A percentile compares a stretch with the other conserved stretches of the same genome.
Evolutionary conservation across 2,888 invertebrate genomes (phyloP).

Genomic region (Scaeva pyrastri): DNA sequence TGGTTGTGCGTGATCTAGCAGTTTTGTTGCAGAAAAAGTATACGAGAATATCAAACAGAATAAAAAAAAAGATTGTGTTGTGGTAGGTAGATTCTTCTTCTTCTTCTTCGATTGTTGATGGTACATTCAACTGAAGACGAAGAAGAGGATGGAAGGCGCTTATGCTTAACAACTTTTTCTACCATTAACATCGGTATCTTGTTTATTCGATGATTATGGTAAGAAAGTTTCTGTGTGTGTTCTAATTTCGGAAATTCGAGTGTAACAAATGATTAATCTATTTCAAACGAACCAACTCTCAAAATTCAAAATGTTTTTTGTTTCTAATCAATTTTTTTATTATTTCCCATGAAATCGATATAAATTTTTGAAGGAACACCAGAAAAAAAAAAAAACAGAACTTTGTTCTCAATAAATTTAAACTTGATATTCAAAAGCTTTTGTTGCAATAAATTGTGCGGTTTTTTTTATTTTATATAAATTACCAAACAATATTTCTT

Average conservation of each 20-base stretch:
- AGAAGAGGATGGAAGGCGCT: neutral
- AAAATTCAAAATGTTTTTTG: neutral
- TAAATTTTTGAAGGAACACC: neutral
- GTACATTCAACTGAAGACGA: conserved; percentile 17
- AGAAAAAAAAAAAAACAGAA: neutral
- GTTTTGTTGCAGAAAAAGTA: conserved; percentile 16
- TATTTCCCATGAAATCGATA: conserved; percentile 24
- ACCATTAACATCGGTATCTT: conserved; percentile 17
- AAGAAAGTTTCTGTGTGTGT: neutral
- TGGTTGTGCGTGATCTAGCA: conserved; percentile 43
- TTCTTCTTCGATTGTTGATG: conserved; percentile 13
- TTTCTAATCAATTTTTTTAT: conserved; percentile 14
- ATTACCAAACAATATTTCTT: neutral
- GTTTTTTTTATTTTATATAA: conserved; percentile 10
- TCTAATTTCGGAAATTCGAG: neutral
- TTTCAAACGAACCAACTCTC: neutral
- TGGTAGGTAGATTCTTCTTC: neutral
- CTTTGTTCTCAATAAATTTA: conserved; percentile 19
- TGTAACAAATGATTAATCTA: conserved; percentile 9
- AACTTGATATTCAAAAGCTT: conserved; percentile 10
- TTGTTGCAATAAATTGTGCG: conserved; percentile 21
- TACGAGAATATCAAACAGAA: neutral
- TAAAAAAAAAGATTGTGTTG: neutral
- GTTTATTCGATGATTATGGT: neutral
- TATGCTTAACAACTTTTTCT: conserved; percentile 9